phyloP scores from a whole-genome alignment of 2,888 invertebrate species.

The Drosophila anomalipes region DNA sequence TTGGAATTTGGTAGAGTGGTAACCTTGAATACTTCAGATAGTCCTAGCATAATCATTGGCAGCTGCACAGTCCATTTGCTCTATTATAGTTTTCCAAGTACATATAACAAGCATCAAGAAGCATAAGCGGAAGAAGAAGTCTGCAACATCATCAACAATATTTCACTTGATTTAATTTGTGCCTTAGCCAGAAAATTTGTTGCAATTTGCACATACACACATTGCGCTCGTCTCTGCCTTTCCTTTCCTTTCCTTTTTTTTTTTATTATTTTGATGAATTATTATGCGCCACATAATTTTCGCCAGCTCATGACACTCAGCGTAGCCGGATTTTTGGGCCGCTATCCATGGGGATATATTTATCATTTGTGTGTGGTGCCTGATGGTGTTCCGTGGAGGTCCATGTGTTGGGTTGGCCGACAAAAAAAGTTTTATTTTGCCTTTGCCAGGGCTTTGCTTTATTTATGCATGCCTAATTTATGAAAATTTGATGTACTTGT shows the following conservation, averaged over 20 bases:
- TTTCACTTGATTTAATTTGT: constrained; percentile 66
- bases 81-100: constrained; percentile 40
- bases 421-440: constrained; percentile 57
- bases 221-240: constrained; percentile 2
- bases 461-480: constrained; percentile 80
- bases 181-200: constrained; percentile 61
- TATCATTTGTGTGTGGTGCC: constrained; percentile 21
- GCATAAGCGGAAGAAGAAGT: constrained; percentile 16
- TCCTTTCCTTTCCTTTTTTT: neutral
- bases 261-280: constrained; percentile 66
- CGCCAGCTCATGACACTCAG: constrained; percentile 73
- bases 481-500: constrained; percentile 81
- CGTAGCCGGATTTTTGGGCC: constrained; percentile 7
- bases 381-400: constrained; percentile 30
- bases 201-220: constrained; percentile 70
- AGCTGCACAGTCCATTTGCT: constrained; percentile 47
- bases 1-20: constrained; percentile 5
- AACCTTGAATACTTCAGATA: constrained; percentile 23
- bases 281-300: constrained; percentile 78
- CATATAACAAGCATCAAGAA: neutral
- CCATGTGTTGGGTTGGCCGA: constrained; percentile 54
- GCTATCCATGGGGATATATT: constrained; percentile 29
- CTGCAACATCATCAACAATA: constrained; percentile 65
- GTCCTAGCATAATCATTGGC: constrained; percentile 40
- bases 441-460: constrained; percentile 48